Evolutionary conservation across 2,888 invertebrate genomes (phyloP).

Genomic region (Acrobeloides nanus): DNA sequence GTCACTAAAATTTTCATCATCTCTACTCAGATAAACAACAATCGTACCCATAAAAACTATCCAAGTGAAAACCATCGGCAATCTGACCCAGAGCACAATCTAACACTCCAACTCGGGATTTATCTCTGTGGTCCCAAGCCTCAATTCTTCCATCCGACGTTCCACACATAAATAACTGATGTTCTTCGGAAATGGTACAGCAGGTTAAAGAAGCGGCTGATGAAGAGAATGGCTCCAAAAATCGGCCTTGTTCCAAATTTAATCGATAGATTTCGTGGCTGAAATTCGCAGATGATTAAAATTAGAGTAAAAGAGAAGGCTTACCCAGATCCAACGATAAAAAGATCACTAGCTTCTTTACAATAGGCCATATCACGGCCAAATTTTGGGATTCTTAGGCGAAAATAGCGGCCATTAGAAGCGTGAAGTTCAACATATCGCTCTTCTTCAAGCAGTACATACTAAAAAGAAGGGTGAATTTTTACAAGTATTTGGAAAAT

Average conservation of each 20-base stretch:
- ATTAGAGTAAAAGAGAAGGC: conserved; percentile 17
- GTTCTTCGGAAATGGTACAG: conserved; percentile 76
- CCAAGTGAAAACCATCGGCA: conserved; percentile 12
- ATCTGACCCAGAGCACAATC: conserved; percentile 66
- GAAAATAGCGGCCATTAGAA: conserved; percentile 80
- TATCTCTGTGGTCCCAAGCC: conserved; percentile 87
- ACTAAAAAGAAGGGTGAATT: conserved; percentile 64
- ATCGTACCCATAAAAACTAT: neutral
- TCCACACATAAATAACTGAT: conserved; percentile 68
- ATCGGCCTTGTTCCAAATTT: conserved; percentile 89
- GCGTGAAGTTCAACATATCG: conserved; percentile 91
- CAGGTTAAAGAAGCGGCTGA: conserved; percentile 65
- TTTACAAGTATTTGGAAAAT: no score
- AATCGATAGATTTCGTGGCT: conserved; percentile 82
- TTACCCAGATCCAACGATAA: conserved; percentile 79
- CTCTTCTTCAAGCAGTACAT: conserved; percentile 80
- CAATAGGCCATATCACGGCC: conserved; percentile 89
- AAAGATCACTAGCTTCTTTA: conserved; percentile 79
- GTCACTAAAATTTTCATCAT: conserved; percentile 7
- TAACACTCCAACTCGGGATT: conserved; percentile 69
- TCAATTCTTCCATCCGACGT: conserved; percentile 72
- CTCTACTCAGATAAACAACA: neutral
- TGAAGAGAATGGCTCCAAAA: conserved; percentile 74
- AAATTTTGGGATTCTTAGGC: conserved; percentile 84
- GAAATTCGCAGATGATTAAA: conserved; percentile 33